These are phyloP conservation scores for Paragorgia papillata DNA, from an alignment of 92 coral and sea anemone species.

Conservation along the genomic window DNA sequence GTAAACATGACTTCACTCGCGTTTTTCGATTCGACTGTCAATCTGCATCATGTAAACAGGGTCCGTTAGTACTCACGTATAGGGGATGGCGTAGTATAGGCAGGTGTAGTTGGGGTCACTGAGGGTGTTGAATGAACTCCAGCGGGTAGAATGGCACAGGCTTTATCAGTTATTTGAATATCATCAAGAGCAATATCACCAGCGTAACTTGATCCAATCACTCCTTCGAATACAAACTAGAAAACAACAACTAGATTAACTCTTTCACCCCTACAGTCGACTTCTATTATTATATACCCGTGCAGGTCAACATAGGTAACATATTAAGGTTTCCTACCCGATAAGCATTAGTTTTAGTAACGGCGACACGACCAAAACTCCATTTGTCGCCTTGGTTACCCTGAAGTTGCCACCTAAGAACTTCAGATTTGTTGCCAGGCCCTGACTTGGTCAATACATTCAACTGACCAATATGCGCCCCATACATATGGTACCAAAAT, in stretches of 20 bases:
- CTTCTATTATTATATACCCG: no score
- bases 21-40: no score
- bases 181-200: slow-evolving; percentile 98
- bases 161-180: slow-evolving; percentile 62
- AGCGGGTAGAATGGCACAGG: slow-evolving; percentile 69
- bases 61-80: no score
- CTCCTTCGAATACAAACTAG: slow-evolving; percentile 85
- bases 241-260: slow-evolving; percentile 35
- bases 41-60: no score
- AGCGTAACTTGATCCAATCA: slow-evolving; percentile 72
- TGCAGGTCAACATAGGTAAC: no score
- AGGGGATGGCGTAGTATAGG: slow-evolving; percentile 73
- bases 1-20: no score
- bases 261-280: no score
- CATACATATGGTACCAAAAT: slow-evolving; percentile 98
- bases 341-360: slow-evolving; percentile 48
- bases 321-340: no score
- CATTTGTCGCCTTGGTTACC: slow-evolving; percentile 79
- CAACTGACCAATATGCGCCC: slow-evolving; percentile 74
- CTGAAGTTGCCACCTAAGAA: slow-evolving; percentile 68
- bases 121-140: slow-evolving; percentile 67
- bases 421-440: slow-evolving; percentile 77
- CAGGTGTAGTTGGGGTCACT: slow-evolving; percentile 53
- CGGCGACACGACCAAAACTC: slow-evolving; percentile 75
- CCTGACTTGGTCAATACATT: slow-evolving; percentile 79